Percentiles rank a stretch among this genome's conserved stretches.
Conservation (phyloP, 2,888 invertebrate species). For the Pterobdella sp. region DNA sequence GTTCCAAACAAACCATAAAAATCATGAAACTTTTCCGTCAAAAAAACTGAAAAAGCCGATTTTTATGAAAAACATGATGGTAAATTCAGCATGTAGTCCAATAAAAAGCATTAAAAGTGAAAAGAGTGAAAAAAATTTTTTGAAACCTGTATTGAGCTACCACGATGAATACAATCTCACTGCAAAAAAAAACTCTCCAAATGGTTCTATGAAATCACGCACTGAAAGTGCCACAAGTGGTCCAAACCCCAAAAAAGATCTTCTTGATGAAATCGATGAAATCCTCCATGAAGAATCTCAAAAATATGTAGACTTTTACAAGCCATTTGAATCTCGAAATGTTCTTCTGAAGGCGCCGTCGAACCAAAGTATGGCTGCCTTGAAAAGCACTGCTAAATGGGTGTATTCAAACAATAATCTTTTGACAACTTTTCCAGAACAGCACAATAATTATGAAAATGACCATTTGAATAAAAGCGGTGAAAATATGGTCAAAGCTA, state of each 20-base stretch:
- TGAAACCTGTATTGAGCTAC: background rate
- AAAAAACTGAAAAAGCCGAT: too few relatives aligned
- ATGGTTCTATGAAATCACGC: background rate
- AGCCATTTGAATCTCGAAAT: too few relatives aligned
- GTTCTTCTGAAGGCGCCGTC: too few relatives aligned
- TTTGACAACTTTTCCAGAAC: too few relatives aligned
- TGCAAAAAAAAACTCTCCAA: background rate
- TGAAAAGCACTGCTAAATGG: too few relatives aligned
- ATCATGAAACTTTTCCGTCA: too few relatives aligned
- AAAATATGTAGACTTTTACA: too few relatives aligned
- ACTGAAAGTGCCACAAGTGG: background rate
- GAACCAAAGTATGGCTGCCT: too few relatives aligned
- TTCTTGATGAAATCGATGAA: slow-evolving; percentile 1
- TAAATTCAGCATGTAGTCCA: too few relatives aligned
- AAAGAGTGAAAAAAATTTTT: background rate
- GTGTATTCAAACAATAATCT: too few relatives aligned
- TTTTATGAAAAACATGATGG: too few relatives aligned
- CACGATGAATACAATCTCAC: background rate
- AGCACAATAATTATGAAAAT: background rate
- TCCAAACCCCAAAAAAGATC: background rate
- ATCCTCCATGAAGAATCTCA: background rate
- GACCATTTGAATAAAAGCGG: background rate
- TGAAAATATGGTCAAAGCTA: background rate
- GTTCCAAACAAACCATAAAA: too few relatives aligned
- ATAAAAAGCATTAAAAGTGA: background rate